Evolutionary conservation across 2,888 invertebrate species (phyloP).

Genomic region (Archaeoteleia sp.): DNA sequence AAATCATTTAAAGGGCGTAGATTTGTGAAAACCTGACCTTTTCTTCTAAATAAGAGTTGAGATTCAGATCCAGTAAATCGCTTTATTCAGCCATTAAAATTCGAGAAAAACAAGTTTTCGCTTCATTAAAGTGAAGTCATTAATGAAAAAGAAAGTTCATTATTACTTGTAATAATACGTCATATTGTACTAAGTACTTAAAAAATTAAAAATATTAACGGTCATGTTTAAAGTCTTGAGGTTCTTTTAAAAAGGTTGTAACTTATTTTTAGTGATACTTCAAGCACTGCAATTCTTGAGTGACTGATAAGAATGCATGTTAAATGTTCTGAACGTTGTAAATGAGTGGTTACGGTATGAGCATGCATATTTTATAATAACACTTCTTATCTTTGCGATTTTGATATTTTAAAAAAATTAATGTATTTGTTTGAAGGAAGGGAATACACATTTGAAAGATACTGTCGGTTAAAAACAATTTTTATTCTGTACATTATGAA

Average conservation of each 20-base stretch:
- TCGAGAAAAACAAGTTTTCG: conserved; percentile 18
- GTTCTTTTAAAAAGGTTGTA: conserved; percentile 30
- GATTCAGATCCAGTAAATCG: conserved; percentile 8
- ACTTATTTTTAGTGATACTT: conserved; percentile 36
- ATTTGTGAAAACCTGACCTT: conserved; percentile 25
- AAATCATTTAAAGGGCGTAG: conserved; percentile 41
- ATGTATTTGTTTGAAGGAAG: too few species aligned
- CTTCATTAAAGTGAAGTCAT: conserved; percentile 8
- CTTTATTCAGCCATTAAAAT: conserved; percentile 9
- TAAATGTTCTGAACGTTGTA: conserved; percentile 14
- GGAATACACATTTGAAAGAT: too few species aligned
- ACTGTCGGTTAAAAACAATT: too few species aligned
- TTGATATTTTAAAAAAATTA: not conserved
- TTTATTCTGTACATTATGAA: too few species aligned
- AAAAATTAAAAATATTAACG: conserved; percentile 27
- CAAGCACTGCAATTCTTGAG: conserved; percentile 2
- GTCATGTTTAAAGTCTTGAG: conserved; percentile 29
- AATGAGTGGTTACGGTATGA: conserved; percentile 5
- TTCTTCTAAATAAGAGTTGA: not conserved
- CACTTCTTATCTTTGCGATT: not conserved
- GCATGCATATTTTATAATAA: not conserved
- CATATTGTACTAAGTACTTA: conserved; percentile 22
- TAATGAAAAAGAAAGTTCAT: conserved; percentile 9
- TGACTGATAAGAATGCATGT: conserved; percentile 12
- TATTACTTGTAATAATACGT: conserved; percentile 22